Conservation (phyloP, 2,888 invertebrate genomes). For the Scrobipalpa atriplicella region DNA sequence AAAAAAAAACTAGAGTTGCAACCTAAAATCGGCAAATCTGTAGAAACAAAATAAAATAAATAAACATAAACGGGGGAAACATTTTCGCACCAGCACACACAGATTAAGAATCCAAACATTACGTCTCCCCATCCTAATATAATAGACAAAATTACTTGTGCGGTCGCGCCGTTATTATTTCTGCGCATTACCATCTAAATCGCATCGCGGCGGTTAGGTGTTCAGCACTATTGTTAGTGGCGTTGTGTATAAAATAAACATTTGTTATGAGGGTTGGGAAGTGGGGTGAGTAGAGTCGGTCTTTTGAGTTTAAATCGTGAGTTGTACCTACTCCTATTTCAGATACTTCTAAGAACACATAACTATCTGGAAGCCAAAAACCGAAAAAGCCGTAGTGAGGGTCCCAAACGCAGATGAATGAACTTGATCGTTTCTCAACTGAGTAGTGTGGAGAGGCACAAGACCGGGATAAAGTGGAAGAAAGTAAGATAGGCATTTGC, state of each 20-base stretch:
- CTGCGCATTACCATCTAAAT: constrained; percentile 80
- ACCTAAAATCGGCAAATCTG: no score
- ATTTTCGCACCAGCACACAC: constrained; percentile 12
- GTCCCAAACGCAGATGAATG: no score
- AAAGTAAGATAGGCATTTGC: no score
- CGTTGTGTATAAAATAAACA: constrained; percentile 83
- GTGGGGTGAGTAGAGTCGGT: not conserved
- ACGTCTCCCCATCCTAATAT: constrained; percentile 36
- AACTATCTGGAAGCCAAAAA: no score
- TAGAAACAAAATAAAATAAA: constrained; percentile 26
- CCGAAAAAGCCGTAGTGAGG: no score
- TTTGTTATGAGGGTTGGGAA: constrained; percentile 73
- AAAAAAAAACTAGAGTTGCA: no score
- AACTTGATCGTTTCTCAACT: no score
- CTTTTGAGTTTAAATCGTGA: not conserved
- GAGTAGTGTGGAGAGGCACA: no score
- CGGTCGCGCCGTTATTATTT: constrained; percentile 71
- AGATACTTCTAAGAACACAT: not conserved
- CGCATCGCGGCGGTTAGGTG: constrained; percentile 81
- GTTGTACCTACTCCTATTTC: not conserved
- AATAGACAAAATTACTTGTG: constrained; percentile 63
- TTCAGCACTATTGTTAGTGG: constrained; percentile 83
- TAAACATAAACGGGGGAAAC: constrained; percentile 38
- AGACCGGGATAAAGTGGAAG: no score
- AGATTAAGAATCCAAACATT: constrained; percentile 23